Base-by-base conservation (phyloP, 2,888 invertebrate genomes). In the Brenthis daphne region DNA sequence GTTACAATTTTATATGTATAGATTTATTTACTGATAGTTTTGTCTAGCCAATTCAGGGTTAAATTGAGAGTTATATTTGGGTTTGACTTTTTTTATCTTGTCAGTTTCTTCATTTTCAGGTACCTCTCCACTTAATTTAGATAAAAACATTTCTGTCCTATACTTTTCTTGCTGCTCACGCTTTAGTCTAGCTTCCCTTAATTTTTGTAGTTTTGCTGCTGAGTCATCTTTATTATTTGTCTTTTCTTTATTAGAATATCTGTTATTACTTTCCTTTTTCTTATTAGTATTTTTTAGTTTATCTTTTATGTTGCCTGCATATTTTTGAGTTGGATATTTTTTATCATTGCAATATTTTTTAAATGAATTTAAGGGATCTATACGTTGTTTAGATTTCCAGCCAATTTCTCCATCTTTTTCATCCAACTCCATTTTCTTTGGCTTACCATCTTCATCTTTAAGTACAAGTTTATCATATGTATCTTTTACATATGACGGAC, bases 41-140 rank as follows among this genome's bases (percentile, higher is more conserved):
- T 97, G 97, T 79, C 96, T 95, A 14, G 97, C 97, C 64, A 97
- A 84, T 85, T 97, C 95, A 20, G 99, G 99, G 93, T 99, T 99
- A 86, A 98, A 99, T 85, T 99, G 99, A 3, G 98, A 98, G 90
- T 98, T 98, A 83, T 99, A 99, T 88, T 96, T 97, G 80, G 97
- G 96, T 75, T 94, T 94, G 37, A 95, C 86, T 73, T 77, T 79
- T 60, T 84, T 85, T 57, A 84, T 78, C 54, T 80, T 74, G 64
- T 75, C 65, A 57, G 76, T 70, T 69, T 75, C 73, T 66, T 66
- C 66, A 69, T 56, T 73, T 65, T 69, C 51, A 79, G 76, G 29
- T 79, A 74, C 65, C 50, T 79, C 71, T n/a, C 81, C 85, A 75
- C 94, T 92, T 2, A 96, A 83, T 82, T 95, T 95, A n/a, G 94